Percentiles rank a stretch among this genome's conserved stretches.
These are phyloP conservation scores for Dugesia japonica DNA, from an alignment of 2,888 invertebrate genomes.

Conservation along the genomic window DNA sequence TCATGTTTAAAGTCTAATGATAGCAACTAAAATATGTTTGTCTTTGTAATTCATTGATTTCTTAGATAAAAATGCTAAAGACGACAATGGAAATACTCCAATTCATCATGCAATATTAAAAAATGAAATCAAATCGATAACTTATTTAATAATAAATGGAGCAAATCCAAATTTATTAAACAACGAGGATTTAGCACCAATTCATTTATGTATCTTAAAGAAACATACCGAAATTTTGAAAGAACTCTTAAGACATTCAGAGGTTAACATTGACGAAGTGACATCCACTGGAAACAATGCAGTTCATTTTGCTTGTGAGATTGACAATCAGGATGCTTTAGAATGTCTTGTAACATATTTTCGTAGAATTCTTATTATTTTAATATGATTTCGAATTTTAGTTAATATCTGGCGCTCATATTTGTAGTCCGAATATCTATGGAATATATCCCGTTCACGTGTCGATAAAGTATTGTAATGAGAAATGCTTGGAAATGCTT, in stretches of 20 bases:
- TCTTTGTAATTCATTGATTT: background rate
- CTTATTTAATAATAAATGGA: conserved; percentile 2
- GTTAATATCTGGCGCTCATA: background rate
- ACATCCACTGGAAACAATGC: background rate
- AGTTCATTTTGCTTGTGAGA: background rate
- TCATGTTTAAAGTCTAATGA: too few relatives aligned
- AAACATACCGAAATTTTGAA: background rate
- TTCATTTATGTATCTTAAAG: background rate
- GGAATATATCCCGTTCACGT: conserved; percentile 14
- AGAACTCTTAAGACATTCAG: background rate
- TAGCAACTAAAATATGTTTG: too few relatives aligned
- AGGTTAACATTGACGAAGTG: background rate
- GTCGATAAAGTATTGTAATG: background rate
- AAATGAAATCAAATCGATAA: background rate
- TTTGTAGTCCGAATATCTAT: background rate
- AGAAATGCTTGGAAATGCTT: background rate
- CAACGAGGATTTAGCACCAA: background rate
- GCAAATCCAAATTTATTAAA: background rate
- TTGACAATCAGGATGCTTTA: background rate
- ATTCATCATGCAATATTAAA: background rate
- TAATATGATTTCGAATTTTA: background rate
- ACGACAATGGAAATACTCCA: background rate
- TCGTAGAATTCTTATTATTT: too few relatives aligned
- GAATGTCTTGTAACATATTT: background rate
- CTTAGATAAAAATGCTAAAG: background rate